These are phyloP conservation scores for Micrastur ruficollis DNA, from an alignment of 2,797 vertebrate genomes.

Conservation along the genomic window DNA sequence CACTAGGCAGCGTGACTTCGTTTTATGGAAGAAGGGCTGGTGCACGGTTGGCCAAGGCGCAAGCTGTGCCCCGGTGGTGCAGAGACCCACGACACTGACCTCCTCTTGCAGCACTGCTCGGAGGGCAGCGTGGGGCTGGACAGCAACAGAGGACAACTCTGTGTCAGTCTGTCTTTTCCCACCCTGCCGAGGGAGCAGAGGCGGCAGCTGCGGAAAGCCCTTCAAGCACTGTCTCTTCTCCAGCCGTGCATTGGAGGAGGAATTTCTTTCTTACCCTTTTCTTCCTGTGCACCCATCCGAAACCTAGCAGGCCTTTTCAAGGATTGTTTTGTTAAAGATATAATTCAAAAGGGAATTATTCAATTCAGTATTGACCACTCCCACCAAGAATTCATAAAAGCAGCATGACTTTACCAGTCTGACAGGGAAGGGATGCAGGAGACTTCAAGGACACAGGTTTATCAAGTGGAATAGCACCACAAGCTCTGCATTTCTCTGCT, in stretches of 20 bases:
- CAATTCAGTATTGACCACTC: background rate
- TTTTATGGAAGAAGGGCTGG: background rate
- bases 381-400: background rate
- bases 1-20: background rate
- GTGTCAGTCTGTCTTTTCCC: background rate
- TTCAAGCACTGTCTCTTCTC: background rate
- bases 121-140: background rate
- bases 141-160: background rate
- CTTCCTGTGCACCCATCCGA: background rate
- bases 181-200: background rate
- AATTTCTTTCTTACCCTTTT: background rate
- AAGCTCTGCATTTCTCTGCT: background rate
- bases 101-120: background rate
- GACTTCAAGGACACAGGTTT: background rate
- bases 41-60: background rate
- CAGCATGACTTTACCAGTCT: background rate
- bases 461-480: background rate
- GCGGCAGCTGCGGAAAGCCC: accelerated
- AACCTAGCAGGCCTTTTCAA: background rate
- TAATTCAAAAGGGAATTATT: conserved; percentile 7
- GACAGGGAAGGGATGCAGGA: background rate
- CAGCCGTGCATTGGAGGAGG: background rate
- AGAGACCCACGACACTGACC: background rate
- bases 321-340: background rate
- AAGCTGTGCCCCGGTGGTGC: background rate